Conservation (phyloP, 30 jellyfish, hydroid and myxozoan species). For the Sanderia malayensis region DNA sequence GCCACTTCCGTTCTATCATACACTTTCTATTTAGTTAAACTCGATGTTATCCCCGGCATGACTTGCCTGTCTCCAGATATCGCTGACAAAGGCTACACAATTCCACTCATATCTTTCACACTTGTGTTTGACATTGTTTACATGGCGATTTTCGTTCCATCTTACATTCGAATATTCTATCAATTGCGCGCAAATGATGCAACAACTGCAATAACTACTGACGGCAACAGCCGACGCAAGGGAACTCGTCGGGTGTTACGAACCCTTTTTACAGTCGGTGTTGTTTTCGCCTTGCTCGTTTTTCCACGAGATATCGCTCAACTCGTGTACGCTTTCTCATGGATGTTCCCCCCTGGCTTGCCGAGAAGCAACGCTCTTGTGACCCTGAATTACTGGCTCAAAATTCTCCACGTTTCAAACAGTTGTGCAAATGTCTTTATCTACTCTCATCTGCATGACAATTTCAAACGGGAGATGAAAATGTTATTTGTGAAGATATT, state of each 20-base stretch:
- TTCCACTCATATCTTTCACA: constrained; percentile 46
- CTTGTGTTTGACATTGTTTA: constrained; percentile 24
- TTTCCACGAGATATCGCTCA: constrained; percentile 81
- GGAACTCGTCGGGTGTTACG: constrained; percentile 44
- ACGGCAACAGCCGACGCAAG: constrained; percentile 11
- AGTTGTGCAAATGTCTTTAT: constrained; percentile 73
- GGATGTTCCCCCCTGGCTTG: constrained; percentile 56
- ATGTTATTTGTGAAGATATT: background rate
- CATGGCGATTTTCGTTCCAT: constrained; percentile 35
- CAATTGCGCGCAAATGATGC: constrained; percentile 5
- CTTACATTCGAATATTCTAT: constrained; percentile 41
- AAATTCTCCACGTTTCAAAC: constrained; percentile 64
- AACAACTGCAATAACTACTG: background rate
- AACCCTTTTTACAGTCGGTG: constrained; percentile 50
- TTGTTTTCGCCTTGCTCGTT: constrained; percentile 43
- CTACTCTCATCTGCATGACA: constrained; percentile 60
- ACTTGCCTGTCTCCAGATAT: constrained; percentile 53
- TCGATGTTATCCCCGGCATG: constrained; percentile 18
- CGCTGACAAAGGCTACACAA: constrained; percentile 19
- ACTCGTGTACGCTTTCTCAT: constrained; percentile 46
- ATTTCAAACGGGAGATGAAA: constrained; percentile 6
- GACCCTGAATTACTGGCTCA: constrained; percentile 47
- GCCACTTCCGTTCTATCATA: constrained; percentile 47
- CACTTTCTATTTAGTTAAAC: constrained; percentile 32
- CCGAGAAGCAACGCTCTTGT: constrained; percentile 25